phyloP scores from a whole-genome alignment of 1,140 invertebrate genomes.

The Homalodisca vitripennis region DNA sequence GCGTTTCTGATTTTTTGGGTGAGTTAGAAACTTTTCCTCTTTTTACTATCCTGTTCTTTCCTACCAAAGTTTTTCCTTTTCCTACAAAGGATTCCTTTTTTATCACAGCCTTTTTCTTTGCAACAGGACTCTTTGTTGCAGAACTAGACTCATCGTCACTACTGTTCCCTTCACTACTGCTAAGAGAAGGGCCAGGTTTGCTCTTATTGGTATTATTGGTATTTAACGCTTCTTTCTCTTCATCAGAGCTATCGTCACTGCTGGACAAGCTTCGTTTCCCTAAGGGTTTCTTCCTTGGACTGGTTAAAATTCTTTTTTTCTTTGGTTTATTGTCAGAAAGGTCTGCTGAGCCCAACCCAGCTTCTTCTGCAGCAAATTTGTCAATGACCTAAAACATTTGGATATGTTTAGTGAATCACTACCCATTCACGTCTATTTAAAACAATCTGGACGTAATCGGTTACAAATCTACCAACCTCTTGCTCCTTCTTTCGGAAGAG shows the following conservation, averaged over 20 bases:
- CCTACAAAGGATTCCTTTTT: not conserved
- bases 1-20: not conserved
- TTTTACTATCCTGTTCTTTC: slow-evolving; percentile 6
- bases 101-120: slow-evolving; percentile 13
- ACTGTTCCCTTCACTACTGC: not conserved
- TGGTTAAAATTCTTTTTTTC: not conserved
- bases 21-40: not conserved
- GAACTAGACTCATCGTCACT: too few relatives aligned
- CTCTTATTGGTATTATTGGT: too few relatives aligned
- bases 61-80: slow-evolving; percentile 2
- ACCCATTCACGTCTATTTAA: not conserved
- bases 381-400: slow-evolving; percentile 3
- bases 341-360: not conserved
- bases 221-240: not conserved
- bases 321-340: not conserved
- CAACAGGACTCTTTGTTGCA: too few relatives aligned
- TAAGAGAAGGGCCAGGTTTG: too few relatives aligned
- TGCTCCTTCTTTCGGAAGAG: slow-evolving; percentile 44
- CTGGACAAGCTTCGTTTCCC: not conserved
- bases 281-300: not conserved
- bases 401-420: not conserved
- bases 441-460: too few relatives aligned
- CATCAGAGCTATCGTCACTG: slow-evolving; percentile 4
- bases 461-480: slow-evolving; percentile 47
- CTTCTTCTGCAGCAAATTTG: slow-evolving; percentile 6